phyloP scores from a whole-genome alignment of 1,140 invertebrate species.

The Scaptodrosophila lebanonensis region DNA sequence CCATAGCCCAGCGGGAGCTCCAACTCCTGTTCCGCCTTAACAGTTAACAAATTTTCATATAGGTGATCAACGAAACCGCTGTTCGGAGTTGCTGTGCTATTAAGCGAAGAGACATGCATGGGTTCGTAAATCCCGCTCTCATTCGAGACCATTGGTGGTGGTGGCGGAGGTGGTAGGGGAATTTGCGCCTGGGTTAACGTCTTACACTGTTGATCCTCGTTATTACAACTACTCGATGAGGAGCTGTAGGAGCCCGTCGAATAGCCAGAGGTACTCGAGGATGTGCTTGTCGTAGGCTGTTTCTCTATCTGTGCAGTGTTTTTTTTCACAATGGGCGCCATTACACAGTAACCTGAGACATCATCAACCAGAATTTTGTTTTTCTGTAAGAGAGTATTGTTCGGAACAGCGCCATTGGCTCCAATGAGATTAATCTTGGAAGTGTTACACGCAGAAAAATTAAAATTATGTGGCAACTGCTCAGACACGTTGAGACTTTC shows the following conservation, averaged over 20 bases:
- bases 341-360: conserved; percentile 69
- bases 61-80: conserved; percentile 58
- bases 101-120: conserved; percentile 44
- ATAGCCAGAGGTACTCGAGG: conserved; percentile 67
- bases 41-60: conserved; percentile 64
- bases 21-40: conserved; percentile 66
- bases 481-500: conserved; percentile 67
- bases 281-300: conserved; percentile 45
- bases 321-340: conserved; percentile 68
- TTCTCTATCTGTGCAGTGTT: conserved; percentile 13
- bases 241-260: conserved; percentile 65
- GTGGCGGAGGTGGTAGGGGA: background rate
- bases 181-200: background rate
- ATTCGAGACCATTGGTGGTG: conserved; percentile 18
- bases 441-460: conserved; percentile 68
- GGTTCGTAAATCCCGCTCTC: conserved; percentile 64
- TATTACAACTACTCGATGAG: conserved; percentile 60
- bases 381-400: conserved; percentile 22
- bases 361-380: conserved; percentile 65
- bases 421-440: conserved; percentile 73
- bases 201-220: conserved; percentile 40
- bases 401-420: conserved; percentile 52
- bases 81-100: conserved; percentile 17
- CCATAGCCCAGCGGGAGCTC: conserved; percentile 35
- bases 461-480: conserved; percentile 67